phyloP scores from a whole-genome alignment of 2,113 vertebrate genomes.

The Vanacampus margaritifer region DNA sequence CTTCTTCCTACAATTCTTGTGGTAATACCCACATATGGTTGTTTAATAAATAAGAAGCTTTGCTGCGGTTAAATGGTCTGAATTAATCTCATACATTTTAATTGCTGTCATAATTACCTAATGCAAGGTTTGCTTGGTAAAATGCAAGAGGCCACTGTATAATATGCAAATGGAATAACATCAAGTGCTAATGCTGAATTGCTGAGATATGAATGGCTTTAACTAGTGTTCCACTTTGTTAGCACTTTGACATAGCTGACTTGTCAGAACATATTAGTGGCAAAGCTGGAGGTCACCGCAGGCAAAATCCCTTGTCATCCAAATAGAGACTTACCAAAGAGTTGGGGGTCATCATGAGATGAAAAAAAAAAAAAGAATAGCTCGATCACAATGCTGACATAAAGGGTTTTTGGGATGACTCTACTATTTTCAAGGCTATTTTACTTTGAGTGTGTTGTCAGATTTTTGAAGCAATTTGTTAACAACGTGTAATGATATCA shows the following conservation, averaged over 20 bases:
- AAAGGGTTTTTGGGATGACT: constrained; percentile 27
- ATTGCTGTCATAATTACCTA: not conserved
- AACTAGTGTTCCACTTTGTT: constrained; percentile 46
- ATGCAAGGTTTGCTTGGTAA: constrained; percentile 17
- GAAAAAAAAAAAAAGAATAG: constrained; percentile 9
- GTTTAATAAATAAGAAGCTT: not conserved
- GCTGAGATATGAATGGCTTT: constrained; percentile 50
- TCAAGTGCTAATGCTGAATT: constrained; percentile 32
- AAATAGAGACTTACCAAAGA: constrained; percentile 11
- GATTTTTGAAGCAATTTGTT: not conserved
- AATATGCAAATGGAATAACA: not conserved
- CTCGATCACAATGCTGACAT: constrained; percentile 35
- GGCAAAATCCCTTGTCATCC: constrained; percentile 50
- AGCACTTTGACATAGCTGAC: constrained; percentile 48
- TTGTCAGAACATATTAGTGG: constrained; percentile 59
- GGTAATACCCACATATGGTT: not conserved
- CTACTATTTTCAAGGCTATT: constrained; percentile 7
- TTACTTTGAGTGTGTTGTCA: constrained; percentile 16
- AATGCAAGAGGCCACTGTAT: constrained; percentile 2
- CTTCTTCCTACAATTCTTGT: not conserved
- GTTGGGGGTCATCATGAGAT: constrained; percentile 10
- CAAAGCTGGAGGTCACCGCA: constrained; percentile 41
- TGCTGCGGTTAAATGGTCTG: not conserved
- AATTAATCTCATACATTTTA: not conserved
- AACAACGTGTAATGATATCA: not conserved